phyloP scores from a whole-genome alignment of 2,797 vertebrate species.

The Cossypha heuglini region DNA sequence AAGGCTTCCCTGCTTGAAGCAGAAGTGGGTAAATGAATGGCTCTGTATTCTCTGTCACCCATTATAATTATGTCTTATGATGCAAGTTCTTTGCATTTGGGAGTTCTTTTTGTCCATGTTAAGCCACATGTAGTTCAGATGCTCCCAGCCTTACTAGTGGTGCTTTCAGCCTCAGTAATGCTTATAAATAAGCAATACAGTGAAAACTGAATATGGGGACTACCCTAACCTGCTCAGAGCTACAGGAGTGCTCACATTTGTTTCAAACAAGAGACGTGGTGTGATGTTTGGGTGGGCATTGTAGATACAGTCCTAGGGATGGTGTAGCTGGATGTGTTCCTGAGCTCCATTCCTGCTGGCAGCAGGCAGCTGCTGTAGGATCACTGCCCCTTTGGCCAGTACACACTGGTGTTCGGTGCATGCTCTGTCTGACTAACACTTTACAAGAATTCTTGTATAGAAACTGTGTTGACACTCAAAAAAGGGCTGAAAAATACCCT shows the following conservation, averaged over 20 bases:
- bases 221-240: background rate
- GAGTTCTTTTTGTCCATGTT: background rate
- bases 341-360: background rate
- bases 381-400: rapidly evolving
- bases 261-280: background rate
- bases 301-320: background rate
- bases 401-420: rapidly evolving
- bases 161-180: background rate
- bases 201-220: background rate
- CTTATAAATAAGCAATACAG: background rate
- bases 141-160: background rate
- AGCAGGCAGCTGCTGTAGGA: background rate
- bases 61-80: background rate
- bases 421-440: background rate
- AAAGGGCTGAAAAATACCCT: background rate
- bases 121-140: rapidly evolving
- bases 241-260: background rate
- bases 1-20: background rate
- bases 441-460: background rate
- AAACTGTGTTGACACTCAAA: background rate
- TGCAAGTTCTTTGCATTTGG: background rate
- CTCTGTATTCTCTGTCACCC: background rate
- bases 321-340: background rate
- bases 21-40: background rate
- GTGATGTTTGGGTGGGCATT: background rate